phyloP scores from a whole-genome alignment of 2,113 vertebrate genomes.

The Mormoops blainvillei region DNA sequence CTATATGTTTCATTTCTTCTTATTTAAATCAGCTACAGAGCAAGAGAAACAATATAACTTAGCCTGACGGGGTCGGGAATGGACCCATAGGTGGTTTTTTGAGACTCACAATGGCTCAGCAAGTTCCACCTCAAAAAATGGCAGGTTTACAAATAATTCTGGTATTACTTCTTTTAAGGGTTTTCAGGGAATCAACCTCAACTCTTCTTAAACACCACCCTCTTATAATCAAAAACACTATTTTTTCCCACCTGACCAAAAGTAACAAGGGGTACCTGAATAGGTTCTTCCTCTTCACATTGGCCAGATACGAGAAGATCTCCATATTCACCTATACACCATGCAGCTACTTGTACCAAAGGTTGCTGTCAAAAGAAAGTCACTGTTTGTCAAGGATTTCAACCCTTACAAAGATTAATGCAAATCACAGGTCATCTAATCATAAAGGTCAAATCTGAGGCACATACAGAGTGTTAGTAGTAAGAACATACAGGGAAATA shows the following conservation, averaged over 20 bases:
- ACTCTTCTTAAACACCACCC: neutral
- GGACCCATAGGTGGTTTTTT: neutral
- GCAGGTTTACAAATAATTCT: neutral
- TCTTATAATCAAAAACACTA: neutral
- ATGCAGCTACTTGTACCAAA: slow-evolving; percentile 96
- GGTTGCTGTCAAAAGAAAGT: slow-evolving; percentile 88
- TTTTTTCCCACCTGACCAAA: neutral
- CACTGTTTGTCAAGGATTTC: slow-evolving; percentile 18
- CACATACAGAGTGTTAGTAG: neutral
- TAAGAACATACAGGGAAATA: neutral
- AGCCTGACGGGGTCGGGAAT: neutral
- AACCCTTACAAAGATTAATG: neutral
- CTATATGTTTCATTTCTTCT: neutral
- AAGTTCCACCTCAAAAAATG: neutral
- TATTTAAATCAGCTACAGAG: neutral
- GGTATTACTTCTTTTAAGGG: neutral
- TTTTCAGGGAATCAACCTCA: neutral
- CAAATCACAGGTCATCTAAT: slow-evolving; percentile 1
- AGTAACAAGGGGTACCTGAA: slow-evolving; percentile 86
- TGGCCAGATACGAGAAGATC: slow-evolving; percentile 97
- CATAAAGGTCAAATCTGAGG: neutral
- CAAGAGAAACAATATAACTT: slow-evolving; percentile 1
- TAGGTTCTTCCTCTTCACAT: slow-evolving; percentile 98
- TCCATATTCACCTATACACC: slow-evolving; percentile 99
- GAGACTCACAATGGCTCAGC: neutral